Base-by-base conservation (phyloP, 2,888 invertebrate genomes). In the Drosophila melanosoma region DNA sequence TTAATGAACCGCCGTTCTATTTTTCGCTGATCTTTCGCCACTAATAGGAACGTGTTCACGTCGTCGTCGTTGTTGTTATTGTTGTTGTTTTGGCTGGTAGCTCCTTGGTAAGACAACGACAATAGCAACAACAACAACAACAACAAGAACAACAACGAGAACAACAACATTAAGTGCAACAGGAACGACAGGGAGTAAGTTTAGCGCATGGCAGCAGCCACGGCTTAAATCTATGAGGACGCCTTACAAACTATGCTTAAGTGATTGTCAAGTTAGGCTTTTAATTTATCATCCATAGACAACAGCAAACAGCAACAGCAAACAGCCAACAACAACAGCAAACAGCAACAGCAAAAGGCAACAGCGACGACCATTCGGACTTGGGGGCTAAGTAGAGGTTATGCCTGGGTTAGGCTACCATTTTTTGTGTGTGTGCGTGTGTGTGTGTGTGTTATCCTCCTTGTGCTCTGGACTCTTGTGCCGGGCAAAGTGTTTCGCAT, bases 251-350 rank as follows among this genome's bases (percentile, higher is more conserved):
- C 91, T 91, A 91, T 87, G 91, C 92, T 91, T 91, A 91, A 91
- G 91, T 91, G 91, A 91, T 91, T 91, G 91, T 91, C 91, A 91
- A 91, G 91, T 91, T 91, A 91, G 91, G 91, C 91, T 91, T 91
- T 91, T 92, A 91, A 91, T 91, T 91, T 91, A 91, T 91, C 91
- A 91, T 91, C 90, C 89, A 91, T 91, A 91, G 91, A 91, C 92
- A 91, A 91, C 40, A 40, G 38, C 38, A 20, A 29, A 20, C 42
- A 73, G 65, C 77, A 38, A 82, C 56, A 40, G 32, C 57, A 20
- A 23, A 23, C 23, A 23, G 23, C 26, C 2, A 26, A 26, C 26
- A 26, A 0, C 26, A 29, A 29, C 51, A 51, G 49, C 35, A 11
- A 35, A 20, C 42, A 73, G 65, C 77, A 38, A 82, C 57, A 42